phyloP scores from a whole-genome alignment of 2,113 vertebrate species.

The Hystrix brachyura region DNA sequence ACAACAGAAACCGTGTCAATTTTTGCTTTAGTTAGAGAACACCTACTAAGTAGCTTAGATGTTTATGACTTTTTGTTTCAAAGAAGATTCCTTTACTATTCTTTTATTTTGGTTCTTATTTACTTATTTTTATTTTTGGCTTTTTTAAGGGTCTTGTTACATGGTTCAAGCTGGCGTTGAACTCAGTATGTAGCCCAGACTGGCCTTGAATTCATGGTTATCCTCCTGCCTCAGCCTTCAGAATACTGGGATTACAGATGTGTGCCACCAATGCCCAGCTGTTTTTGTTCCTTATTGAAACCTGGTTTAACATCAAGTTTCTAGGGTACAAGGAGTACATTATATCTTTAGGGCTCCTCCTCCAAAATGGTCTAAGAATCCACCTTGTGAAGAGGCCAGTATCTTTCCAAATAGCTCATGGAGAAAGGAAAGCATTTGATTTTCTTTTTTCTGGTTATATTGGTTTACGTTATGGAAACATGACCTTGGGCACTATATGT shows the following conservation, averaged over 20 bases:
- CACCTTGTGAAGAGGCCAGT: neutral
- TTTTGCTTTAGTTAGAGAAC: conserved; percentile 15
- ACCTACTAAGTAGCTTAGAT: neutral
- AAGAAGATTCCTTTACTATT: conserved; percentile 27
- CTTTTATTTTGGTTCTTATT: neutral
- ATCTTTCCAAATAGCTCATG: conserved; percentile 44
- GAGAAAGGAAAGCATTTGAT: neutral
- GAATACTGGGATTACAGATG: neutral
- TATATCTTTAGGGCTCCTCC: neutral
- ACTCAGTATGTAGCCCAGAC: neutral
- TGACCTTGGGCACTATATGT: neutral
- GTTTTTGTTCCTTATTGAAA: neutral
- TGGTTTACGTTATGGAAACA: neutral
- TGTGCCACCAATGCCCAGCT: neutral
- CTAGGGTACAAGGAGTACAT: neutral
- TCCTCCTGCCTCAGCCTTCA: neutral
- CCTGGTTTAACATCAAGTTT: neutral
- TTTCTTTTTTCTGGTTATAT: neutral
- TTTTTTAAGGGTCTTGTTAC: neutral
- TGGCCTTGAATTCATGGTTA: neutral
- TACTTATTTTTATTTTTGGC: neutral
- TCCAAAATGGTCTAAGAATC: conserved; percentile 19
- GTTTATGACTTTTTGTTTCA: conserved; percentile 4
- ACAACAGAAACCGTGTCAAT: neutral
- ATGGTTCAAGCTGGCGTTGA: neutral